Conservation (phyloP, 2,113 vertebrate genomes). For the Toxotes jaculatrix region DNA sequence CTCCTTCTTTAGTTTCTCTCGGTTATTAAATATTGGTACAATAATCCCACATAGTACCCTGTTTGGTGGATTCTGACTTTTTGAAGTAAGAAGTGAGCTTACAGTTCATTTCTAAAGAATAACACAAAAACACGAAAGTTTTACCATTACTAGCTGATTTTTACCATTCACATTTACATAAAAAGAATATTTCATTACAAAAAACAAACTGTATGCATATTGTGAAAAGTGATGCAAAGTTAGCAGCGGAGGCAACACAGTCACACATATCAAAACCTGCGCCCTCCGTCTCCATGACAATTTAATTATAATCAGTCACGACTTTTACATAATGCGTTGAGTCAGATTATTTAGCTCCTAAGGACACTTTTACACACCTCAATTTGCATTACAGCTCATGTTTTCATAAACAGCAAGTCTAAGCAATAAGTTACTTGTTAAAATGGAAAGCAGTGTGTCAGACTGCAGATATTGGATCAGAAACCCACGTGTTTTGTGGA, state of each 20-base stretch:
- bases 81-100: neutral
- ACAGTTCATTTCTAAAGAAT: neutral
- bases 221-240: neutral
- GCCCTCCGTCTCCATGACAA: slow-evolving; percentile 56
- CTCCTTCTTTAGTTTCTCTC: slow-evolving; percentile 15
- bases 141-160: neutral
- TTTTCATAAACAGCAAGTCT: slow-evolving; percentile 21
- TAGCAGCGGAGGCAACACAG: neutral
- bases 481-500: slow-evolving; percentile 31
- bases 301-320: slow-evolving; percentile 60
- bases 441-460: slow-evolving; percentile 19
- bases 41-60: neutral
- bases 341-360: slow-evolving; percentile 20
- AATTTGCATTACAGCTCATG: slow-evolving; percentile 11
- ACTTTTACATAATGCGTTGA: slow-evolving; percentile 58
- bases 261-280: slow-evolving; percentile 23
- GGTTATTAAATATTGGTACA: neutral
- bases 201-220: neutral
- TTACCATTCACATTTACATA: neutral
- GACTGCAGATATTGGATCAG: slow-evolving; percentile 20
- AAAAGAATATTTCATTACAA: neutral
- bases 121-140: neutral
- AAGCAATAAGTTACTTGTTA: slow-evolving; percentile 2
- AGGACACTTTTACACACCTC: slow-evolving; percentile 40
- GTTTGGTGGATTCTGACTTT: neutral